These are phyloP conservation scores for Mesodorylaimus sp. DNA, from an alignment of 2,888 invertebrate species.

Conservation along the genomic window DNA sequence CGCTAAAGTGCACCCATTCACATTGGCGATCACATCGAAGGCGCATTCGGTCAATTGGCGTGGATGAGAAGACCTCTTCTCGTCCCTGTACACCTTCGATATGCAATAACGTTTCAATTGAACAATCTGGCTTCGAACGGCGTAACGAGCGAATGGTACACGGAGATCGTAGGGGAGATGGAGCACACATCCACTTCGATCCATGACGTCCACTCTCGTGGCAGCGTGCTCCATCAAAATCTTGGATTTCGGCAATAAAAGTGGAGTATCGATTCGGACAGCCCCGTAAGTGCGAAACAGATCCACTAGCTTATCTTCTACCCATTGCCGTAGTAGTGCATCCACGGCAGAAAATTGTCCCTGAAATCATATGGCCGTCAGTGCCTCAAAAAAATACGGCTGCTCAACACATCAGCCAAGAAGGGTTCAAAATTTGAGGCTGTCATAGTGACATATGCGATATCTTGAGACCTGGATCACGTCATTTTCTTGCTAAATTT, in stretches of 20 bases:
- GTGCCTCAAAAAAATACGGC: too few relatives aligned
- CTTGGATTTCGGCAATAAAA: conserved; percentile 26
- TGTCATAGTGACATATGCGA: too few relatives aligned
- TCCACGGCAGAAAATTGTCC: neutral
- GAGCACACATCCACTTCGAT: conserved; percentile 6
- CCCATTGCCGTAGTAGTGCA: neutral
- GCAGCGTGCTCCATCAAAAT: neutral
- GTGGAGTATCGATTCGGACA: conserved; percentile 23
- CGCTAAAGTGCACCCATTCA: conserved; percentile 42
- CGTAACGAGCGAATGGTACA: conserved; percentile 50
- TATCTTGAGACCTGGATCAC: too few relatives aligned
- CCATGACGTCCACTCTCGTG: neutral
- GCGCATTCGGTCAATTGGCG: conserved; percentile 72
- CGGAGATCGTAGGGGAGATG: conserved; percentile 37
- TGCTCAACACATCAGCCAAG: too few relatives aligned
- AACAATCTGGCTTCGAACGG: conserved; percentile 55
- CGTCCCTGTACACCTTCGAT: neutral
- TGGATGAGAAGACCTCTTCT: too few relatives aligned
- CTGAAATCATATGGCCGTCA: neutral
- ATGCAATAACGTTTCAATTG: conserved; percentile 57
- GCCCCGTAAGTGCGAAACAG: conserved; percentile 19
- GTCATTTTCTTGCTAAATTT: too few relatives aligned
- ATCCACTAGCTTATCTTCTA: neutral
- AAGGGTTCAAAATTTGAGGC: too few relatives aligned
- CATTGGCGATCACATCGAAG: conserved; percentile 62